Base-by-base conservation (phyloP, 2,888 invertebrate species). In the Ypsolopha sequella region DNA sequence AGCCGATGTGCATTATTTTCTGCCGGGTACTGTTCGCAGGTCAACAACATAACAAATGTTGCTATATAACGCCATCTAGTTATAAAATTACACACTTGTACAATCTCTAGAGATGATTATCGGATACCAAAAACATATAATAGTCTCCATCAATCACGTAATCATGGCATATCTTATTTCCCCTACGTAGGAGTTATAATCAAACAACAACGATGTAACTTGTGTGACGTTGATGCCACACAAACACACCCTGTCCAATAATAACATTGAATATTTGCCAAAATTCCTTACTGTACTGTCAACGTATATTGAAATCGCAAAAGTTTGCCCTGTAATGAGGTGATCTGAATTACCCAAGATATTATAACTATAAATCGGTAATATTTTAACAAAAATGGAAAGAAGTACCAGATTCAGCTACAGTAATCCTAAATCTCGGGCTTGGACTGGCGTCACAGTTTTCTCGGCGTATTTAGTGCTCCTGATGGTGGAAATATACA, bases 361-460 rank as follows among this genome's bases (percentile, higher is more conserved):
- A 7, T 6, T 1, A 1, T 11, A 24, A 34, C 13, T 9, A 10
- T 24, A 24, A 24, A 24, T 24, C 24, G 24, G 24, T 24, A 24
- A 24, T 24, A 4, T 24, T 2, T 24, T 24, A 24, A 2, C 24
- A 14, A n/a, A n/a, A 7, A 73, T 76, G 76, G 66, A 70, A 11
- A 62, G 64, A 52, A 77, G 73, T 56, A 56, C 72, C 0, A 58
- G 79, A n/a, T 62, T 70, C 41, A 67, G 64, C 49, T 76, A 71
- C 59, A 64, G 68, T 36, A 75, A 74, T 48, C 74, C 77, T 0
- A 75, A 73, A 52, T 54, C 60, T 1, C 68, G 74, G 0, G 58
- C 73, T 0, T 80, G 82, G 81, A 74, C 68, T 0, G 81, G 81
- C n/a, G 76, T 81, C 6, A 80, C 80, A 0, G 80, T 82, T 41